Evolutionary conservation across 2,797 vertebrate species (phyloP).

Genomic region (Oryzias dopingdopingensis): DNA sequence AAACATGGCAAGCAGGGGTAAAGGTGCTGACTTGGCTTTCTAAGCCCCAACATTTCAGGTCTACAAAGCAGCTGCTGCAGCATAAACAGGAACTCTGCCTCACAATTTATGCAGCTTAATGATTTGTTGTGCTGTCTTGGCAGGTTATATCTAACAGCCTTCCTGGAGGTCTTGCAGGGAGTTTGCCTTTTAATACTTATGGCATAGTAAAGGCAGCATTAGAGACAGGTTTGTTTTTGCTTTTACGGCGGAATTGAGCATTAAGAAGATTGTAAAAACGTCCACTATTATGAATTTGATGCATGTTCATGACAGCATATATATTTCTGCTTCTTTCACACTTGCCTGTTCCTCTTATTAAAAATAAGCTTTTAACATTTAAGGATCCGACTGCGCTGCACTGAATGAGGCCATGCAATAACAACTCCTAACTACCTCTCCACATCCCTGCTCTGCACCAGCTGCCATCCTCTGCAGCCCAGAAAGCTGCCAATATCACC

Average conservation of each 20-base stretch:
- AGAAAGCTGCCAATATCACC: conserved; percentile 2
- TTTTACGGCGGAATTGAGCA: too few relatives aligned
- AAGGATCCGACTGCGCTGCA: not conserved
- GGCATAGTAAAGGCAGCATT: not conserved
- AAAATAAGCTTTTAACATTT: too few relatives aligned
- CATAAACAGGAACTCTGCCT: not conserved
- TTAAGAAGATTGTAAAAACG: too few relatives aligned
- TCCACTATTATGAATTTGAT: too few relatives aligned
- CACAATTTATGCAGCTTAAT: not conserved
- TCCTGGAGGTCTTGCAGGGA: not conserved
- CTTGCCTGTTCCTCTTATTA: too few relatives aligned
- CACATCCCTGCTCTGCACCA: conserved; percentile 3
- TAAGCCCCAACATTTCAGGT: not conserved
- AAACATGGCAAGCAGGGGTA: too few relatives aligned
- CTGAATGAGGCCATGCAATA: not conserved
- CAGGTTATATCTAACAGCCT: not conserved
- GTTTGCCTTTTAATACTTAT: not conserved
- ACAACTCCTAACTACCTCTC: conserved; percentile 4
- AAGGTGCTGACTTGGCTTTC: not conserved
- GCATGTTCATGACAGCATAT: too few relatives aligned
- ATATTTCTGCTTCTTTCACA: too few relatives aligned
- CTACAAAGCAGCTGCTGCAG: not conserved
- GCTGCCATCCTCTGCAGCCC: conserved; percentile 23
- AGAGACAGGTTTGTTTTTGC: not conserved
- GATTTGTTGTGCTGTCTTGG: not conserved